phyloP scores from a whole-genome alignment of 2,888 invertebrate genomes.

The Pterobdella sp. region DNA sequence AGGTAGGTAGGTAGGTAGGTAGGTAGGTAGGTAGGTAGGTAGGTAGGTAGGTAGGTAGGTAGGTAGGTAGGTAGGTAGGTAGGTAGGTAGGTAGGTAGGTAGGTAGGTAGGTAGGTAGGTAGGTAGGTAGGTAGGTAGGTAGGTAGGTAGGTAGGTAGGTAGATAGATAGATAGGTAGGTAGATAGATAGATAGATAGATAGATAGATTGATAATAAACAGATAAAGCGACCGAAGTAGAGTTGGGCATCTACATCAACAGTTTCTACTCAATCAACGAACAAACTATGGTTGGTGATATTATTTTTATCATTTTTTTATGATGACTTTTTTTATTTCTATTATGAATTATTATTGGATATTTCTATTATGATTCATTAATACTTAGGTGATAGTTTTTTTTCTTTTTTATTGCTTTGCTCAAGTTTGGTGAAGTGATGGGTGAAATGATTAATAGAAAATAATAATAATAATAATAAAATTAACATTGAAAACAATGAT shows the following conservation, averaged over 20 bases:
- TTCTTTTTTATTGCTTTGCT: background rate
- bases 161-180: background rate
- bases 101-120: background rate
- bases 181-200: background rate
- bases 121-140: constrained; percentile 12
- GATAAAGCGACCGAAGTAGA: constrained; percentile 7
- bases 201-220: background rate
- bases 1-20: constrained; percentile 17
- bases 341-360: background rate
- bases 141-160: background rate
- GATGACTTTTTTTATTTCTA: background rate
- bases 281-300: constrained; percentile 21
- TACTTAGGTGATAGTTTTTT: background rate
- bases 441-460: background rate
- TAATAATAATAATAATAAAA: background rate
- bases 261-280: constrained; percentile 25
- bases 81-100: background rate
- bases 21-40: constrained; percentile 8
- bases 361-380: background rate
- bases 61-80: background rate
- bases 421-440: background rate
- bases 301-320: constrained; percentile 1
- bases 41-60: constrained; percentile 2
- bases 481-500: too few relatives aligned
- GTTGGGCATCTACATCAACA: constrained; percentile 24